Evolutionary conservation across 2,888 invertebrate species (phyloP).

Genomic region (Metallyticus violacea): DNA sequence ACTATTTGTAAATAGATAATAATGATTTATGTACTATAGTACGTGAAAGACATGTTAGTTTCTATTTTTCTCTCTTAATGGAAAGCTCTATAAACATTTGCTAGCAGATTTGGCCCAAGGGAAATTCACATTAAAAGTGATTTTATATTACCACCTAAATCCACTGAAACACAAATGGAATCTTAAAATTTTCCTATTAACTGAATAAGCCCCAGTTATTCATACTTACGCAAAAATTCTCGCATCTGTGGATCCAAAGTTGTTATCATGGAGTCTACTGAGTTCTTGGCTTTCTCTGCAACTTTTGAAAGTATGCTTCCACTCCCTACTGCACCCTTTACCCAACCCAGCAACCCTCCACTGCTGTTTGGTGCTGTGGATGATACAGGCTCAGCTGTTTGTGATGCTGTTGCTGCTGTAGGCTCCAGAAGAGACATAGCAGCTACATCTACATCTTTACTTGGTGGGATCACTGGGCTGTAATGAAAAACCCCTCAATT

Average conservation of each 20-base stretch:
- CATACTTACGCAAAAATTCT: slow-evolving; percentile 77
- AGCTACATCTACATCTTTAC: slow-evolving; percentile 49
- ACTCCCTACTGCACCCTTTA: slow-evolving; percentile 63
- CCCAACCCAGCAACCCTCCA: slow-evolving; percentile 63
- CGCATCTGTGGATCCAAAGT: slow-evolving; percentile 88
- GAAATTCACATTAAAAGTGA: too few species aligned
- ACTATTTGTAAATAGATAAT: too few species aligned
- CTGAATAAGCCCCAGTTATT: too few species aligned
- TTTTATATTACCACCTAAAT: too few species aligned
- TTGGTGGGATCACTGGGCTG: slow-evolving; percentile 54
- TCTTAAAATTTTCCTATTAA: too few species aligned
- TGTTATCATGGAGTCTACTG: slow-evolving; percentile 81
- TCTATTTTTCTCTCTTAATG: too few species aligned
- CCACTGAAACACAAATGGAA: too few species aligned
- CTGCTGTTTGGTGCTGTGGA: slow-evolving; percentile 48
- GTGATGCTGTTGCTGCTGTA: background rate
- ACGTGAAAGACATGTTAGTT: too few species aligned
- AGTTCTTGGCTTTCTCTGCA: slow-evolving; percentile 73
- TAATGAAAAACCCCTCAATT: slow-evolving; percentile 1
- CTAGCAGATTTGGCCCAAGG: too few species aligned
- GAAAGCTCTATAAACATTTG: too few species aligned
- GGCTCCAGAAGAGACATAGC: background rate
- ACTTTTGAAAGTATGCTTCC: slow-evolving; percentile 63
- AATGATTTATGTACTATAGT: too few species aligned
- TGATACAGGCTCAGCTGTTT: slow-evolving; percentile 37